A percentile compares a stretch with the other conserved stretches of the same genome.
Conservation (phyloP, 2,888 invertebrate species). For the Hanleya hanleyi region DNA sequence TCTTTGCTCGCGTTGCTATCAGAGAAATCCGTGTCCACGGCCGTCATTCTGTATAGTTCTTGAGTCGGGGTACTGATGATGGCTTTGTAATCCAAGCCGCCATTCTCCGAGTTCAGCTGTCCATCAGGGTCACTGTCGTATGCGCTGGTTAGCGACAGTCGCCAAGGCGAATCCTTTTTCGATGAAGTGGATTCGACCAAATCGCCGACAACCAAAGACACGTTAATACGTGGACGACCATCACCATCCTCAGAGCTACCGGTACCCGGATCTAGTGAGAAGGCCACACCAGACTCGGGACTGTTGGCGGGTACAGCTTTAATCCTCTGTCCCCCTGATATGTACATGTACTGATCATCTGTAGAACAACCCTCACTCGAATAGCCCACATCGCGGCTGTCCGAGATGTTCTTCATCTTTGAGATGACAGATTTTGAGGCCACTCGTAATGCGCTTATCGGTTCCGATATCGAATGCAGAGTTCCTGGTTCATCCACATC, state of each 20-base stretch:
- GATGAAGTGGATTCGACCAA: not conserved
- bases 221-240: not conserved
- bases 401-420: not conserved
- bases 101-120: not conserved
- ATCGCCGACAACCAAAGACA: not conserved
- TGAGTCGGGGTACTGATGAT: constrained; percentile 15
- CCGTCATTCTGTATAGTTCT: constrained; percentile 23
- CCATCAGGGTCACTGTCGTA: constrained; percentile 23
- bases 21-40: constrained; percentile 22
- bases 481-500: constrained; percentile 1
- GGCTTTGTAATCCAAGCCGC: not conserved
- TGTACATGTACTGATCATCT: constrained; percentile 52
- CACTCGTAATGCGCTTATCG: not conserved
- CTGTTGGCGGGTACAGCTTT: not conserved
- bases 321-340: not conserved
- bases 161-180: constrained; percentile 12
- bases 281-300: no score
- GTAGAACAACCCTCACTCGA: constrained; percentile 73
- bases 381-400: constrained; percentile 70
- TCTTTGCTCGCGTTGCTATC: not conserved
- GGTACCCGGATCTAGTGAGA: no score
- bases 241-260: not conserved
- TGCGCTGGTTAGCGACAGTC: constrained; percentile 44
- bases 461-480: not conserved
- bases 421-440: not conserved